phyloP scores from a whole-genome alignment of 2,888 invertebrate species.

The Tipula helvola region DNA sequence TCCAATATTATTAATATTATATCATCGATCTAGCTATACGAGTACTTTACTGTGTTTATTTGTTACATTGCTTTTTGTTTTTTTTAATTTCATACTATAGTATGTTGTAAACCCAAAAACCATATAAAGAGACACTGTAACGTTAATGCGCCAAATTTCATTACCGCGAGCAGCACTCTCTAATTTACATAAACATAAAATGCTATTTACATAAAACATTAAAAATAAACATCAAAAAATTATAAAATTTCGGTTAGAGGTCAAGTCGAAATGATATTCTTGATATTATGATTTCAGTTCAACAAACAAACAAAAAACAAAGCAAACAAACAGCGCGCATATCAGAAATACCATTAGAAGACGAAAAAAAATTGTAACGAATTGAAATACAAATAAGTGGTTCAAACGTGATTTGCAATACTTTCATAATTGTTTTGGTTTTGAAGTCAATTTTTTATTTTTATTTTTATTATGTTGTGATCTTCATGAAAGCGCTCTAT shows the following conservation, averaged over 20 bases:
- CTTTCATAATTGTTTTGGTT: not conserved
- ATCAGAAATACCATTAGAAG: not conserved
- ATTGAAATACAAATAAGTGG: not conserved
- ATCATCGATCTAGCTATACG: too few relatives aligned
- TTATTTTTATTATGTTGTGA: not conserved
- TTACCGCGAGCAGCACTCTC: not conserved
- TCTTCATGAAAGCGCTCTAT: not conserved
- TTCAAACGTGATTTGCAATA: slow-evolving; percentile 4
- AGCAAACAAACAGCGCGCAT: not conserved
- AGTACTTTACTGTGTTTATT: too few relatives aligned
- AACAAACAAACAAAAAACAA: not conserved
- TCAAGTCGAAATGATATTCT: not conserved
- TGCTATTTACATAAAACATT: not conserved
- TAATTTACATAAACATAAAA: not conserved
- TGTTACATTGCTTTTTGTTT: too few relatives aligned
- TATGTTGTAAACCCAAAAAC: too few relatives aligned
- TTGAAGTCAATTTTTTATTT: not conserved
- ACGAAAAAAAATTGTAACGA: not conserved
- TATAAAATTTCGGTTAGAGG: not conserved
- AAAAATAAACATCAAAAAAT: not conserved
- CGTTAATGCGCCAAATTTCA: too few relatives aligned
- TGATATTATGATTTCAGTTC: not conserved
- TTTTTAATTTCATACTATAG: too few relatives aligned
- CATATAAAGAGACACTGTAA: too few relatives aligned
- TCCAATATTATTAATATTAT: too few relatives aligned